These are phyloP conservation scores for Papilio gigon DNA, from an alignment of 2,888 invertebrate genomes.

Conservation along the genomic window DNA sequence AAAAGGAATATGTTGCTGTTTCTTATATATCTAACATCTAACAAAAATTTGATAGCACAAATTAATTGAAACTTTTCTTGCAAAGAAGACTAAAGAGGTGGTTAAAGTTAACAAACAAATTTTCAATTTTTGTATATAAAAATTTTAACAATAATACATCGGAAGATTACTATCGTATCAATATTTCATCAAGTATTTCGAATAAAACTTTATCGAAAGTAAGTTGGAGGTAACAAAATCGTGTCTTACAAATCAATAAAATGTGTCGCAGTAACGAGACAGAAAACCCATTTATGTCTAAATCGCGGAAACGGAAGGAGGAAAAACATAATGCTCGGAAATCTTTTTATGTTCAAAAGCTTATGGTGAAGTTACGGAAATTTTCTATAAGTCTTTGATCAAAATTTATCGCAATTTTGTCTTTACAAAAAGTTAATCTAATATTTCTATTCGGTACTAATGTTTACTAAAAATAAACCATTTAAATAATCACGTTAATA, in stretches of 20 bases:
- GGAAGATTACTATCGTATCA: background rate
- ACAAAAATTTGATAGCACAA: no score
- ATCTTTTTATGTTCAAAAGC: constrained; percentile 18
- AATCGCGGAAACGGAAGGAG: constrained; percentile 19
- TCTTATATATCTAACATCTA: no score
- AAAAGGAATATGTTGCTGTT: no score
- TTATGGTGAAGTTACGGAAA: constrained; percentile 4
- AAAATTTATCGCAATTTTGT: constrained; percentile 7
- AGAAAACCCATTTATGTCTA: constrained; percentile 12
- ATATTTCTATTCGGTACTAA: background rate
- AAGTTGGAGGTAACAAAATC: background rate
- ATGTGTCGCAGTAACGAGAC: background rate
- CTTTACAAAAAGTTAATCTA: background rate
- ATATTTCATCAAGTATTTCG: background rate
- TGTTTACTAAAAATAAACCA: no score
- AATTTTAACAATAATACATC: background rate
- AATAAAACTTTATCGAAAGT: background rate
- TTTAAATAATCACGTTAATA: no score
- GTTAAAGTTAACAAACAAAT: no score
- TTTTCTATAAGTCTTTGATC: background rate
- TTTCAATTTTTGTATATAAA: background rate
- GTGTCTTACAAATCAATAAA: constrained; percentile 4
- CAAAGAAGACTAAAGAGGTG: no score
- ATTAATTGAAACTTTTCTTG: no score
- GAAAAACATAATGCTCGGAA: constrained; percentile 18